A percentile compares a stretch with the other conserved stretches of the same genome.
Evolutionary conservation across 1,140 invertebrate genomes (phyloP).

Genomic region (Drosophila setifemur): DNA sequence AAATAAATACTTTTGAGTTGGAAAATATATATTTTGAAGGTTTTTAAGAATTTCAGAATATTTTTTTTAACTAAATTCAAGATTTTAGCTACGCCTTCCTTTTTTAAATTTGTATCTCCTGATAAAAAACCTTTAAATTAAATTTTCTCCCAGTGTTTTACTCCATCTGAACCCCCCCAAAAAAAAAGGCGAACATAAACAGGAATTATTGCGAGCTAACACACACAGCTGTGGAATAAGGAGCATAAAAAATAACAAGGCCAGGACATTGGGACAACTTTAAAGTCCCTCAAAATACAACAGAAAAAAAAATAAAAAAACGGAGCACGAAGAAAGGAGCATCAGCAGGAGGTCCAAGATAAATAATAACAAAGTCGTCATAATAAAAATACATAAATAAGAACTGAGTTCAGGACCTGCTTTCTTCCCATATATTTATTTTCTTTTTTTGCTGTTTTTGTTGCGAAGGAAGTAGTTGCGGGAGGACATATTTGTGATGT

Average conservation of each 20-base stretch:
- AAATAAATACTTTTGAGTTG: no score
- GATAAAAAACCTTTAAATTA: not conserved
- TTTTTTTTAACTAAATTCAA: no score
- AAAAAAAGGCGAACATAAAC: constrained; percentile 77
- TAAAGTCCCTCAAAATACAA: constrained; percentile 46
- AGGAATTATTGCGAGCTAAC: constrained; percentile 67
- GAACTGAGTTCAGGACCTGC: constrained; percentile 39
- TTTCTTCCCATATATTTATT: constrained; percentile 33
- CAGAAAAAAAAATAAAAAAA: not conserved
- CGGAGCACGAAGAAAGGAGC: not conserved
- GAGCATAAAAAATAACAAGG: constrained; percentile 35
- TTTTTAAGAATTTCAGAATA: no score
- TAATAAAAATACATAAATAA: constrained; percentile 74
- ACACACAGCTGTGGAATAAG: constrained; percentile 18
- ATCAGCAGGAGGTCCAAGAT: constrained; percentile 4
- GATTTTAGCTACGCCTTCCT: no score
- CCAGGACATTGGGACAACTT: constrained; percentile 46
- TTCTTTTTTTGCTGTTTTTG: not conserved
- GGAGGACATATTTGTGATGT: not conserved
- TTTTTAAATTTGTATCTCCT: no score
- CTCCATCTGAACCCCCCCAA: constrained; percentile 33
- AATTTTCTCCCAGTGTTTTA: not conserved
- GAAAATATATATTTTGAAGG: no score
- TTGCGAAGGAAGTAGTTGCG: not conserved
- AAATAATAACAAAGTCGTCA: constrained; percentile 64